Evolutionary conservation across 2,888 invertebrate genomes (phyloP).

Genomic region (Hyppa rectilinea): DNA sequence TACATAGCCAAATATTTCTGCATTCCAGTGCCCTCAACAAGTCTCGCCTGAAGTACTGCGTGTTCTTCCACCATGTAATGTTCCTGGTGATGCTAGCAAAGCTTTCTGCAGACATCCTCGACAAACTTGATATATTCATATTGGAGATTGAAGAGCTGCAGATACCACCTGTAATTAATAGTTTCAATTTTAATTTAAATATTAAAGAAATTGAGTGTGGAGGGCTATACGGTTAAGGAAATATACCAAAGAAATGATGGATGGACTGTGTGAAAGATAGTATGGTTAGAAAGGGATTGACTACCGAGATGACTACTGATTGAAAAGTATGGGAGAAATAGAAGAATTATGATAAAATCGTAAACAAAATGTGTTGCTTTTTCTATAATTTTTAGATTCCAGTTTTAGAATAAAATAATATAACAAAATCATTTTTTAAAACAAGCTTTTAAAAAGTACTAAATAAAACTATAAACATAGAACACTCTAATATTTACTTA

Average conservation of each 20-base stretch:
- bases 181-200: neutral
- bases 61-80: conserved; percentile 97
- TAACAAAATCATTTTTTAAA: too few relatives aligned
- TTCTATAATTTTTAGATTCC: neutral
- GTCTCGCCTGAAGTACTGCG: conserved; percentile 97
- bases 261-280: too few relatives aligned
- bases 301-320: neutral
- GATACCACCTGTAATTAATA: conserved; percentile 93
- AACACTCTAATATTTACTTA: too few relatives aligned
- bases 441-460: too few relatives aligned
- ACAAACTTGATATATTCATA: conserved; percentile 97
- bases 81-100: conserved; percentile 97
- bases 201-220: neutral
- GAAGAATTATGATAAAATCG: neutral
- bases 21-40: conserved; percentile 97
- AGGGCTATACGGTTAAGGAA: neutral
- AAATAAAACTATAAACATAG: too few relatives aligned
- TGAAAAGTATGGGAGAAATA: neutral
- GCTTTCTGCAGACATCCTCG: conserved; percentile 97
- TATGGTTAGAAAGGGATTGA: neutral
- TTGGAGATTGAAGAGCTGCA: conserved; percentile 98
- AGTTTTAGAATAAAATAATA: neutral
- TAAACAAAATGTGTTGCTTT: neutral
- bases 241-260: too few relatives aligned
- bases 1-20: conserved; percentile 5